A percentile compares a stretch with the other conserved stretches of the same genome.
These are phyloP conservation scores for Brachionus calyciflorus DNA, from an alignment of 1,140 invertebrate species.

Conservation along the genomic window DNA sequence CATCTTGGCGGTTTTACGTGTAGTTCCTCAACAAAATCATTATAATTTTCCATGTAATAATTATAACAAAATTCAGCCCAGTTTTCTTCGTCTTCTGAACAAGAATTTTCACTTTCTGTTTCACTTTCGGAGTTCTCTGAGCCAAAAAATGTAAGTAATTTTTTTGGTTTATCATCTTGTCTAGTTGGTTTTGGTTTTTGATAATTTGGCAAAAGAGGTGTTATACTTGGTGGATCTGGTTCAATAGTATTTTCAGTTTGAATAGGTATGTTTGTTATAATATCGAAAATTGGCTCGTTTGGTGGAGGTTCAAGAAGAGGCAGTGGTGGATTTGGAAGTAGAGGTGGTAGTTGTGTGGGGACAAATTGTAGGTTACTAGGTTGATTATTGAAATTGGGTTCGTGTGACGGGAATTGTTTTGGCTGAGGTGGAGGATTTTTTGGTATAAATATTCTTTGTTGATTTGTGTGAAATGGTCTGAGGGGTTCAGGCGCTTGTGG, in stretches of 20 bases:
- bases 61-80: conserved; percentile 28
- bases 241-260: no score
- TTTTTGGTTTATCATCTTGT: neutral
- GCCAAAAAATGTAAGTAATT: neutral
- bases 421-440: no score
- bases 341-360: no score
- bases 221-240: neutral
- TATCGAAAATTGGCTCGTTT: no score
- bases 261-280: no score
- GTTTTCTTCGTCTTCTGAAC: conserved; percentile 7
- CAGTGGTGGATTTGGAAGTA: no score
- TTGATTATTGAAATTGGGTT: no score
- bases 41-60: conserved; percentile 23
- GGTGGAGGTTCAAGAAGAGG: no score
- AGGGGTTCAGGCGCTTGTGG: neutral
- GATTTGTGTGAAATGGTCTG: no score
- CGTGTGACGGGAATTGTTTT: no score
- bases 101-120: neutral
- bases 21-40: conserved; percentile 1
- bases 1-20: conserved; percentile 25
- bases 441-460: no score
- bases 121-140: neutral
- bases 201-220: neutral
- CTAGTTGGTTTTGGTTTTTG: neutral
- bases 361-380: no score